phyloP scores from a whole-genome alignment of 1,140 invertebrate genomes.

The Phthorimaea operculella region DNA sequence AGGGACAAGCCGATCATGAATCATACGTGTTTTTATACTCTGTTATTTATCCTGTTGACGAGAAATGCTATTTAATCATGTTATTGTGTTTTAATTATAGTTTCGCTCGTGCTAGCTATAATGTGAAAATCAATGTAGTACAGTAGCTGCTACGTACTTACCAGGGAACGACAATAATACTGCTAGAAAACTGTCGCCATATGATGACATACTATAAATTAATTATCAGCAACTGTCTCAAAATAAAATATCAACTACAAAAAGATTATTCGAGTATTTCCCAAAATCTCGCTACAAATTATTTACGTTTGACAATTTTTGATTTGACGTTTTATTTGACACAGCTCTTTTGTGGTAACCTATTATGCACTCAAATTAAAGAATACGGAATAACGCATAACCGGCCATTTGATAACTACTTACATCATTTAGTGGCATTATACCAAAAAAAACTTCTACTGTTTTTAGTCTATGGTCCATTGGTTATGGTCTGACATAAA shows the following conservation, averaged over 20 bases:
- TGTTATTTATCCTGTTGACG: too few species aligned
- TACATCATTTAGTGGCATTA: background rate
- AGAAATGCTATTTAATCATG: too few species aligned
- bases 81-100: too few species aligned
- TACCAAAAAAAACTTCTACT: background rate
- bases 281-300: background rate
- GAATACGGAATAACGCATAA: background rate
- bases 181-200: background rate
- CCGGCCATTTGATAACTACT: background rate
- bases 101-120: too few species aligned
- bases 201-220: background rate
- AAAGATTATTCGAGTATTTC: background rate
- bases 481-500: too few species aligned
- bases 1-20: too few species aligned
- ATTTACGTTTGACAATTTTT: constrained; percentile 1
- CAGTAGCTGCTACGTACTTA: too few species aligned
- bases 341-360: background rate
- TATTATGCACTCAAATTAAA: background rate
- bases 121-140: too few species aligned
- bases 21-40: too few species aligned
- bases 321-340: background rate
- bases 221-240: background rate
- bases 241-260: background rate
- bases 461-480: too few species aligned
- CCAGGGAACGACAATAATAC: too few species aligned